Percentiles rank a stretch among this genome's conserved stretches.
Conservation (phyloP, 2,888 invertebrate species). For the Diplazon laetatorius region DNA sequence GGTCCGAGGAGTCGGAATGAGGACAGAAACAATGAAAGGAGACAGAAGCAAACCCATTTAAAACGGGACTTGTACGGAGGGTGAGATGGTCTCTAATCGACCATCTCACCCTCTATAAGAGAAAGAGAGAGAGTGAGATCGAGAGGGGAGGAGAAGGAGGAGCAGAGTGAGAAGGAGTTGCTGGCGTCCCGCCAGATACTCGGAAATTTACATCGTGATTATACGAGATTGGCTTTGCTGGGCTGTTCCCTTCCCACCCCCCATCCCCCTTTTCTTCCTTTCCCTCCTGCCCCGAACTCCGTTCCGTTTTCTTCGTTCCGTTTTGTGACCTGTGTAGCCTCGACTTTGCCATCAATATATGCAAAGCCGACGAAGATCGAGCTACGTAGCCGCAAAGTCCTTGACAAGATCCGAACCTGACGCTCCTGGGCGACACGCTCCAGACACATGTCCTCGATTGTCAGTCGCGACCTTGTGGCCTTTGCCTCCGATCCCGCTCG, state of each 20-base stretch:
- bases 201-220: slow-evolving; percentile 64
- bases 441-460: slow-evolving; percentile 37
- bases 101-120: not conserved
- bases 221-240: slow-evolving; percentile 62
- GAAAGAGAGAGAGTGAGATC: not conserved
- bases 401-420: not conserved
- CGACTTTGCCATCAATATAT: slow-evolving; percentile 14
- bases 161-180: not conserved
- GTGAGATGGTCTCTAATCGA: too few relatives aligned
- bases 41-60: not conserved
- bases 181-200: slow-evolving; percentile 58
- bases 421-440: not conserved
- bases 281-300: not conserved
- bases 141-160: not conserved
- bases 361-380: slow-evolving; percentile 3
- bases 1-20: slow-evolving; percentile 3
- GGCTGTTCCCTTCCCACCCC: not conserved
- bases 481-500: slow-evolving; percentile 6
- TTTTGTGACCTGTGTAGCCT: not conserved
- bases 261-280: not conserved
- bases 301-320: slow-evolving; percentile 3
- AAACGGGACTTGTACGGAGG: not conserved
- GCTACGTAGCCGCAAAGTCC: not conserved
- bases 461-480: slow-evolving; percentile 18
- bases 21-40: slow-evolving; percentile 11